A percentile compares a stretch with the other conserved stretches of the same genome.
Evolutionary conservation across 2,888 invertebrate genomes (phyloP).

Genomic region (Boloria euphrosyne): DNA sequence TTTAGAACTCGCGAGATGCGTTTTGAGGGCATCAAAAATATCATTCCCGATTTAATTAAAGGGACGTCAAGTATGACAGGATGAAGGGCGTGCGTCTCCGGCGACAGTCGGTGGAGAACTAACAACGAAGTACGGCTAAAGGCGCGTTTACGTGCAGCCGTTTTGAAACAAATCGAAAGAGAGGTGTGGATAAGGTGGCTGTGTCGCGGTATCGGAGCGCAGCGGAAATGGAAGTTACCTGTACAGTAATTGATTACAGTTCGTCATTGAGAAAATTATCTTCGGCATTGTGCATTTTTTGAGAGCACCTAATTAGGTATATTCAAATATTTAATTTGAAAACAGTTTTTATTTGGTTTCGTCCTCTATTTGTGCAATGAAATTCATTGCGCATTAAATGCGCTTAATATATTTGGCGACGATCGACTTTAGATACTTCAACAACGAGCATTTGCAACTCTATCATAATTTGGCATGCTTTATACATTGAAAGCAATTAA

Average conservation of each 20-base stretch:
- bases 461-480: constrained; percentile 20
- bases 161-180: constrained; percentile 16
- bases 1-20: constrained; percentile 54
- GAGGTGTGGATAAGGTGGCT: neutral
- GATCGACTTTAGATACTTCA: constrained; percentile 17
- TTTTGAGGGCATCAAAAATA: constrained; percentile 71
- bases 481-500: constrained; percentile 11
- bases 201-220: constrained; percentile 16
- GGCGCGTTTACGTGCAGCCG: neutral
- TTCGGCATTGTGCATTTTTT: neutral
- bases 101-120: constrained; percentile 64
- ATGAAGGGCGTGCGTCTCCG: constrained; percentile 68
- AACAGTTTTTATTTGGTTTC: neutral
- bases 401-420: constrained; percentile 22
- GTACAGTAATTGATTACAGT: constrained; percentile 11
- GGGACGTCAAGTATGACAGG: constrained; percentile 57
- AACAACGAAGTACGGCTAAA: constrained; percentile 39
- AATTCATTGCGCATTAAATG: constrained; percentile 9
- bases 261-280: constrained; percentile 6
- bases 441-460: constrained; percentile 19
- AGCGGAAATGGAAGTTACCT: constrained; percentile 19
- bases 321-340: neutral
- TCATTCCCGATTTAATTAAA: constrained; percentile 57
- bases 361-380: constrained; percentile 1
- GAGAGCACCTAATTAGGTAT: neutral